Conservation (phyloP, 1,140 invertebrate species). For the Steinernema khuongi region DNA sequence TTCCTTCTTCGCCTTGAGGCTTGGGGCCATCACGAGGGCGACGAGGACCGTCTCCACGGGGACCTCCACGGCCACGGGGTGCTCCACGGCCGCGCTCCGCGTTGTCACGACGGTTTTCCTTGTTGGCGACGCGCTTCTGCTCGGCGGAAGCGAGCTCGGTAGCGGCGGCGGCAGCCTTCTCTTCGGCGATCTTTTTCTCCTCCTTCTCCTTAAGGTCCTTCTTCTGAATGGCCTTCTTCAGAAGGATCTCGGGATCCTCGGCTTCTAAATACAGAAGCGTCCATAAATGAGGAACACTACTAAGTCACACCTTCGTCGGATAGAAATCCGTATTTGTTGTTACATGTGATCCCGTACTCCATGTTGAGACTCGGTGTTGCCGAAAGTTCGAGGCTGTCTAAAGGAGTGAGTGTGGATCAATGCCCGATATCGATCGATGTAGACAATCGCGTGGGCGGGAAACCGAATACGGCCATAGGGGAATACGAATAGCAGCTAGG, state of each 20-base stretch:
- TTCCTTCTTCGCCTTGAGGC: not conserved
- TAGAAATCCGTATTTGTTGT: slow-evolving; percentile 41
- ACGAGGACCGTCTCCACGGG: slow-evolving; percentile 30
- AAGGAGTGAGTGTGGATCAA: not conserved
- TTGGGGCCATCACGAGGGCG: slow-evolving; percentile 25
- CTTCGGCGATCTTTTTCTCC: slow-evolving; percentile 27
- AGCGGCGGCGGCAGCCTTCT: slow-evolving; percentile 27
- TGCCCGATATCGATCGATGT: not conserved
- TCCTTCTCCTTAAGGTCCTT: slow-evolving; percentile 30
- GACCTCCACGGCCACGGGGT: slow-evolving; percentile 28
- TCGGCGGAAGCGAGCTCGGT: slow-evolving; percentile 19
- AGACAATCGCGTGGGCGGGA: not conserved
- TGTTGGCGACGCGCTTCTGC: slow-evolving; percentile 22
- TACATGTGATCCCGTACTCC: slow-evolving; percentile 39
- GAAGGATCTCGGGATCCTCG: slow-evolving; percentile 35
- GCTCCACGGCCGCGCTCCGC: slow-evolving; percentile 17
- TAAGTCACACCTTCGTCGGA: slow-evolving; percentile 36
- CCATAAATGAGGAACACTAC: not conserved
- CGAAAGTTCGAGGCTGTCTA: not conserved
- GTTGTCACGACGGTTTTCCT: slow-evolving; percentile 31
- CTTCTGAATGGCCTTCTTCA: slow-evolving; percentile 30
- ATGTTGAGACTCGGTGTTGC: not conserved
- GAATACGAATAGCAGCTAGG: too few species aligned
- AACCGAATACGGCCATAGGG: not conserved
- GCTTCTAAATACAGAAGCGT: slow-evolving; percentile 28